Base-by-base conservation (phyloP, 1,140 invertebrate genomes). In the Riptortus pedestris region DNA sequence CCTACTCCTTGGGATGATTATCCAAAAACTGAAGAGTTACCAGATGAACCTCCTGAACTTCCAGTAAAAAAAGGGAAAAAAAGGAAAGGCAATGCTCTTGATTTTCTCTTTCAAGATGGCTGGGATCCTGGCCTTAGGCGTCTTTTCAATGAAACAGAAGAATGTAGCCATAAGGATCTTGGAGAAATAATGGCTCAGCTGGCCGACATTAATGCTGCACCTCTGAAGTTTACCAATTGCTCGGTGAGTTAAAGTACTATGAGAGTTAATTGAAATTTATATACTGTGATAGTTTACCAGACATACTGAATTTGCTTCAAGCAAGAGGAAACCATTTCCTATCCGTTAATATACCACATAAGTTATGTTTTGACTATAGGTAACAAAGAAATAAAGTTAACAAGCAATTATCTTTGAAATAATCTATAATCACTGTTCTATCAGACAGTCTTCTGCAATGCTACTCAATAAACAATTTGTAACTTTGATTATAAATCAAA, bases 1-100 rank as follows among this genome's bases (percentile, higher is more conserved):
- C 48, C 29, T 5, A 68, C 68, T 1, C 68, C 68, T 2, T 69
- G 68, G 68, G 65, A 69, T 22, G 67, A 68, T 55, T 31, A 60
- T 5, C 63, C 68, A n/a, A 20, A 62, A n/a, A 65, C 51, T 14
- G 64, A 59, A 18, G 45, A 58, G 20, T 59, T 28, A 24, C 51
- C 52, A 45, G 31, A 38, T 38, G 60, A 67, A 55, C 38, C 61
- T 27, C 67, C 67, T 20, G 63, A 64, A n/a, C 33, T 63, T 2
- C 47, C 65, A 38, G 64, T 64, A 45, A 31, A 47, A 48, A 68
- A 68, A 43, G 65, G 27, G n/a, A 38, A 33, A n/a, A 65, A 63
- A 38, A 65, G 60, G 20, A 67, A 61, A 18, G 55, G 45, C 28
- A 67, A 65, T 31, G 22, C 60, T 11, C 55, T 61, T 20, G 62